These are phyloP conservation scores for Ceuthmochares aereus DNA, from an alignment of 2,113 vertebrate genomes.

Conservation along the genomic window DNA sequence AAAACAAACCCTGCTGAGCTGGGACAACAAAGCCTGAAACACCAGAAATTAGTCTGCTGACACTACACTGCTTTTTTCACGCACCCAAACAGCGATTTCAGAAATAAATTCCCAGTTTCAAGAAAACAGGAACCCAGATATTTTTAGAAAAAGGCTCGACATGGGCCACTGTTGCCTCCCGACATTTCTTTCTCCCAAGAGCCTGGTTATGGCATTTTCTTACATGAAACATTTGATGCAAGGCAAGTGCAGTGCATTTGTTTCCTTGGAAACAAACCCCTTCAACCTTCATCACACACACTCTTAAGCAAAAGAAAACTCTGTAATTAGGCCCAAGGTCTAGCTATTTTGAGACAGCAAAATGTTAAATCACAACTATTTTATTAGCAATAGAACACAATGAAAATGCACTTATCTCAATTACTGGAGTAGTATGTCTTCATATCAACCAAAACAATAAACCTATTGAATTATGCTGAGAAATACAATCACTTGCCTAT, in stretches of 20 bases:
- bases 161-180: background rate
- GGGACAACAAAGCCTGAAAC: background rate
- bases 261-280: slow-evolving; percentile 85
- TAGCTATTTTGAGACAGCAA: slow-evolving; percentile 71
- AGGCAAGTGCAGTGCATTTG: slow-evolving; percentile 65
- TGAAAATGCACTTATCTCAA: background rate
- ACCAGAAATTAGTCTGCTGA: too few species aligned
- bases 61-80: background rate
- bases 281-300: slow-evolving; percentile 69
- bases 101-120: background rate
- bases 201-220: slow-evolving; percentile 61
- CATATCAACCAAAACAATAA: slow-evolving; percentile 8
- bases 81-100: background rate
- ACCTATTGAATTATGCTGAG: background rate
- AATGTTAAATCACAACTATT: slow-evolving; percentile 50
- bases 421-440: slow-evolving; percentile 30
- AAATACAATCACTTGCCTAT: background rate
- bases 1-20: background rate
- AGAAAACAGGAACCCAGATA: background rate
- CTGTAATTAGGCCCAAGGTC: slow-evolving; percentile 59
- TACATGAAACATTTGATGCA: slow-evolving; percentile 49
- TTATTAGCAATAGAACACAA: slow-evolving; percentile 22
- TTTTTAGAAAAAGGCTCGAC: background rate
- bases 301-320: slow-evolving; percentile 65
- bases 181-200: slow-evolving; percentile 24